Percentiles rank a stretch among this genome's conserved stretches.
phyloP scores from a whole-genome alignment of 2,797 vertebrate species.

The Acanthurus tractus region DNA sequence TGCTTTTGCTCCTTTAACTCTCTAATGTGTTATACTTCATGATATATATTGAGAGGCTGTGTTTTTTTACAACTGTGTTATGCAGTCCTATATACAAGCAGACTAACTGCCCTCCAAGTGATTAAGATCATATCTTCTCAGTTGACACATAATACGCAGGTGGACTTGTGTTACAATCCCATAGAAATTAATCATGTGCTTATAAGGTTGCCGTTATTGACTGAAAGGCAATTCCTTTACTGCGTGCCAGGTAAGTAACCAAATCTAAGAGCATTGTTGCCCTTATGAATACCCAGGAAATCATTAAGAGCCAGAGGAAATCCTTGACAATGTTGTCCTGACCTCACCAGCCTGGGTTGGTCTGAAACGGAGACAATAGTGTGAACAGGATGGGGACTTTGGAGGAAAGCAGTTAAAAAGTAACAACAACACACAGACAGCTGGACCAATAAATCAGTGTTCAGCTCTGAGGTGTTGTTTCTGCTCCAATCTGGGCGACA shows the following conservation, averaged over 20 bases:
- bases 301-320: slow-evolving; percentile 86
- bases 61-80: neutral
- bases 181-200: slow-evolving; percentile 64
- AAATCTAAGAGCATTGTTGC: slow-evolving; percentile 79
- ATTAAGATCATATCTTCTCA: slow-evolving; percentile 23
- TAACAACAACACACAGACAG: slow-evolving; percentile 62
- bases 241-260: slow-evolving; percentile 80
- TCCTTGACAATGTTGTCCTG: slow-evolving; percentile 86
- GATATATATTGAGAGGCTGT: neutral
- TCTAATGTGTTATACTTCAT: neutral
- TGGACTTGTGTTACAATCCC: slow-evolving; percentile 42
- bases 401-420: slow-evolving; percentile 63
- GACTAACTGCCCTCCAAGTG: neutral
- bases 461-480: slow-evolving; percentile 20
- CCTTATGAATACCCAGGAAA: slow-evolving; percentile 85
- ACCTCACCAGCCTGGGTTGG: slow-evolving; percentile 78
- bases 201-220: slow-evolving; percentile 68
- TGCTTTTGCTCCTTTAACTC: slow-evolving; percentile 1
- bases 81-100: slow-evolving; percentile 10
- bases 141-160: slow-evolving; percentile 40
- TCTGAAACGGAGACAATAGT: slow-evolving; percentile 82
- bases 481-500: slow-evolving; percentile 8
- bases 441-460: slow-evolving; percentile 64
- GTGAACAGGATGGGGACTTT: slow-evolving; percentile 81
- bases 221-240: slow-evolving; percentile 64